Evolutionary conservation across 2,113 vertebrate species (phyloP).

Genomic region (Syrmaticus mikado): DNA sequence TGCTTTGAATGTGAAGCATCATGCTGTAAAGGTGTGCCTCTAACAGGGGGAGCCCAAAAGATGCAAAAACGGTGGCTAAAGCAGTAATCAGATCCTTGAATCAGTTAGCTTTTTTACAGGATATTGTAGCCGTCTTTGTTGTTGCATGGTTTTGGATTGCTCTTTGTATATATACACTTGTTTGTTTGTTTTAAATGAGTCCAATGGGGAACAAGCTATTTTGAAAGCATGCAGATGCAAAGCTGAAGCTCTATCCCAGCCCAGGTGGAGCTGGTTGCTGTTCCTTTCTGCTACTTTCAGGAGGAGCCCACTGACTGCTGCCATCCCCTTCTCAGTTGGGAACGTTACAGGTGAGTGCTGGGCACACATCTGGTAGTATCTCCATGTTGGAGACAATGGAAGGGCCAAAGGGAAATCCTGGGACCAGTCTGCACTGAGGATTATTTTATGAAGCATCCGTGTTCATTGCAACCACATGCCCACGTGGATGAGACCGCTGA

Average conservation of each 20-base stretch:
- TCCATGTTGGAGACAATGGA: rapidly evolving
- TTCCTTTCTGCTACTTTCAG: too few relatives aligned
- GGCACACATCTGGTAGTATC: background rate
- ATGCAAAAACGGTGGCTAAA: background rate
- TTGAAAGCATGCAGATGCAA: background rate
- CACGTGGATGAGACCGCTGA: background rate
- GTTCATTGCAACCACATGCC: background rate
- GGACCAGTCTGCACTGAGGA: background rate
- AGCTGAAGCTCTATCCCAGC: background rate
- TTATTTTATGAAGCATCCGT: background rate
- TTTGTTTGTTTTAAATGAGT: background rate
- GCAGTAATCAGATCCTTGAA: background rate
- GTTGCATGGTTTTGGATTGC: background rate
- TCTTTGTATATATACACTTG: background rate
- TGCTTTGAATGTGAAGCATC: background rate
- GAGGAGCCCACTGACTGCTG: background rate
- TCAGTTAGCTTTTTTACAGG: background rate
- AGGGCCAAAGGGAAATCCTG: background rate
- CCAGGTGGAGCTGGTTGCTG: background rate
- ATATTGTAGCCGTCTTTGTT: background rate
- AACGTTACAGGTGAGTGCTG: rapidly evolving
- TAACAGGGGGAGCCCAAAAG: background rate
- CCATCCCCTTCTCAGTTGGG: background rate
- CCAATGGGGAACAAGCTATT: background rate
- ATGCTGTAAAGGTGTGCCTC: background rate